Percentiles rank a stretch among this genome's conserved stretches.
phyloP scores from a whole-genome alignment of 2,888 invertebrate species.

The Tetheella fluctuosa region DNA sequence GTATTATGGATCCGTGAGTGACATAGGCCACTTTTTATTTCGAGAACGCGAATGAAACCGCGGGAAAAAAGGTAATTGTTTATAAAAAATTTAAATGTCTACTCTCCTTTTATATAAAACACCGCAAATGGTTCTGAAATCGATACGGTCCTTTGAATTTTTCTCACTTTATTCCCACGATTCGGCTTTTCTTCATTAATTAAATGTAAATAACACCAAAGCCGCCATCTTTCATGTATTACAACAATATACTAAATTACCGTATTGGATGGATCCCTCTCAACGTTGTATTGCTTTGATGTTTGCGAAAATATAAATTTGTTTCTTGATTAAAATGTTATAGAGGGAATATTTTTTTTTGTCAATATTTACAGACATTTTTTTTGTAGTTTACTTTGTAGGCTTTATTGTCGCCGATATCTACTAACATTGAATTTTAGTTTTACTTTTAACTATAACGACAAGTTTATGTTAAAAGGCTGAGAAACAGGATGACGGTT shows the following conservation, averaged over 20 bases:
- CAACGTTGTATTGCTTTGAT: slow-evolving; percentile 19
- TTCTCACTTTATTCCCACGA: slow-evolving; percentile 6
- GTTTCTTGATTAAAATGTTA: slow-evolving; percentile 24
- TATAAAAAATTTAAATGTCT: no score
- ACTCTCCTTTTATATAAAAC: neutral
- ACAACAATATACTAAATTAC: slow-evolving; percentile 12
- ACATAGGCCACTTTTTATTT: no score
- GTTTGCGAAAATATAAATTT: slow-evolving; percentile 22
- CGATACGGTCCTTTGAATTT: slow-evolving; percentile 2
- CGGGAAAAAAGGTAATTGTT: no score
- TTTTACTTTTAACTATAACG: no score
- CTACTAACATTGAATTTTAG: no score
- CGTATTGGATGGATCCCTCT: slow-evolving; percentile 16
- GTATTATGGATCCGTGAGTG: no score
- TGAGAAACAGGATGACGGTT: no score
- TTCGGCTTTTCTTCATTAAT: slow-evolving; percentile 2
- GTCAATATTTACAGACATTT: neutral
- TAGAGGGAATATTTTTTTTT: slow-evolving; percentile 14
- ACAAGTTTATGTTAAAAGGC: no score
- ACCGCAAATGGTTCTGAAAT: slow-evolving; percentile 1
- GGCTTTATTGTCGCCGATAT: no score
- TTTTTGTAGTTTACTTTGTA: no score
- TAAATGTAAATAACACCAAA: slow-evolving; percentile 4
- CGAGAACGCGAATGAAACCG: no score
- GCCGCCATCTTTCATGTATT: slow-evolving; percentile 6